A percentile compares a stretch with the other conserved stretches of the same genome.
Conservation (phyloP, 2,888 invertebrate species). For the Sclerodermus sp. region DNA sequence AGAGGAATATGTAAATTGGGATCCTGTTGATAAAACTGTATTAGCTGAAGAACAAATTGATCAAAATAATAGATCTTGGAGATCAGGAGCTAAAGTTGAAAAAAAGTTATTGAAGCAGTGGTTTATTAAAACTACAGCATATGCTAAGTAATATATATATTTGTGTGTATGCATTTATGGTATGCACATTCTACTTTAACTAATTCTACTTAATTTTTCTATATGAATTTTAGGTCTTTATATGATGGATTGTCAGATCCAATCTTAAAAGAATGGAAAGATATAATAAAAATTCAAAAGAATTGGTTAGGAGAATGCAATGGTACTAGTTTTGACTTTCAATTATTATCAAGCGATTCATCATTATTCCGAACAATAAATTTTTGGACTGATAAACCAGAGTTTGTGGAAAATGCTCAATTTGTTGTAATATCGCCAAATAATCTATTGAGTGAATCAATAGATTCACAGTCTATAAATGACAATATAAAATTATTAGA, state of each 20-base stretch:
- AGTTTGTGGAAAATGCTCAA: conserved; percentile 70
- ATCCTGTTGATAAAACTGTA: conserved; percentile 96
- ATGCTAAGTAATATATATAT: conserved; percentile 65
- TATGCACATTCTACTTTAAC: neutral
- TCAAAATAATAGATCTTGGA: conserved; percentile 87
- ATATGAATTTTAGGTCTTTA: conserved; percentile 46
- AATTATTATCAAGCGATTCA: conserved; percentile 53
- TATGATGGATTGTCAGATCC: conserved; percentile 72
- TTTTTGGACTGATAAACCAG: conserved; percentile 77
- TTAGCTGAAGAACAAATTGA: conserved; percentile 98
- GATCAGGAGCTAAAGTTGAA: conserved; percentile 93
- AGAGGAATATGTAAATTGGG: conserved; percentile 94
- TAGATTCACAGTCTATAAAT: conserved; percentile 31
- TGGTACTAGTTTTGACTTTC: conserved; percentile 74
- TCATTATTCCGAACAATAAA: conserved; percentile 56
- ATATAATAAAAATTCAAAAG: conserved; percentile 80
- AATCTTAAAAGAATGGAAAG: conserved; percentile 76
- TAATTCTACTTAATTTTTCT: too few species aligned
- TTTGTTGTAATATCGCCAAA: conserved; percentile 69
- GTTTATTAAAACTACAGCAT: conserved; percentile 89
- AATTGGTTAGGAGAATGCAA: conserved; percentile 90
- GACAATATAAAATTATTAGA: conserved; percentile 46
- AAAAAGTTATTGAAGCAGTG: conserved; percentile 88
- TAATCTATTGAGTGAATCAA: conserved; percentile 60
- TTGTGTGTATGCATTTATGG: neutral